A percentile compares a stretch with the other conserved stretches of the same genome.
Evolutionary conservation across 2,888 invertebrate species (phyloP).

Genomic region (Pandemis heparana): DNA sequence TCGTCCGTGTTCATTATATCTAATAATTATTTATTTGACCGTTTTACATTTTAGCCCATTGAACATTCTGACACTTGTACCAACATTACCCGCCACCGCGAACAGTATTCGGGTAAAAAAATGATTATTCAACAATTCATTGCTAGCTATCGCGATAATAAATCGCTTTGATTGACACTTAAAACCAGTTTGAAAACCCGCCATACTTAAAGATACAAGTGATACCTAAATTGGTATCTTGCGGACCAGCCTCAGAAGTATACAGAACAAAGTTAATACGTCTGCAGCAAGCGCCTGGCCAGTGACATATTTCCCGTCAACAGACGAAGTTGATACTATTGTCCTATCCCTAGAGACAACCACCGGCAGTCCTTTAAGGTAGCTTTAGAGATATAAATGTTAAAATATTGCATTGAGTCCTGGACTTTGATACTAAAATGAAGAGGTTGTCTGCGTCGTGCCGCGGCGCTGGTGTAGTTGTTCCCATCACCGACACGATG

Average conservation of each 20-base stretch:
- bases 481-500: constrained; percentile 12
- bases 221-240: neutral
- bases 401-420: constrained; percentile 20
- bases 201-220: too few relatives aligned
- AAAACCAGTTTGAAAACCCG: neutral
- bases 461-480: constrained; percentile 23
- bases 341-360: neutral
- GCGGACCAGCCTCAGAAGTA: too few relatives aligned
- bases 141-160: neutral
- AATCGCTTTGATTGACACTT: neutral
- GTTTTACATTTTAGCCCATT: too few relatives aligned
- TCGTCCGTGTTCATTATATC: too few relatives aligned
- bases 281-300: neutral
- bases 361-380: neutral
- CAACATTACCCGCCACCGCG: too few relatives aligned
- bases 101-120: neutral
- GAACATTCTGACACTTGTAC: too few relatives aligned
- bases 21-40: too few relatives aligned
- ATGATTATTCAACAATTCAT: neutral
- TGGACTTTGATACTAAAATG: constrained; percentile 18
- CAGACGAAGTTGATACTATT: neutral
- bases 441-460: constrained; percentile 8
- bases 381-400: neutral
- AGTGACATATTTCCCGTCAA: neutral
- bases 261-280: too few relatives aligned